Evolutionary conservation across 2,888 invertebrate genomes (phyloP).

Genomic region (Acleris cristana): DNA sequence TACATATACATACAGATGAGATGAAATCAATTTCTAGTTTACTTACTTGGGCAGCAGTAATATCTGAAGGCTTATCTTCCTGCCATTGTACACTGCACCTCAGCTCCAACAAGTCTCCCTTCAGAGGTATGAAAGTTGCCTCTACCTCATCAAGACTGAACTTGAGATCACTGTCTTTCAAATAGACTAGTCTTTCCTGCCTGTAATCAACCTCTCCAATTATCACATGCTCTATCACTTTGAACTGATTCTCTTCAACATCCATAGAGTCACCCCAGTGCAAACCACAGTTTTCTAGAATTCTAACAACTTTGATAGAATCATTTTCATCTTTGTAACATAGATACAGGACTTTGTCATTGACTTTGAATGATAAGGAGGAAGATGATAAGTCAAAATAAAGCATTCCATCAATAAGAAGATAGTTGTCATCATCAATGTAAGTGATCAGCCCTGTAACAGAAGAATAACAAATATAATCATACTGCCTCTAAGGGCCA

Average conservation of each 20-base stretch:
- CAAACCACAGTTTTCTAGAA: slow-evolving; percentile 80
- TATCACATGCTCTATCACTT: slow-evolving; percentile 66
- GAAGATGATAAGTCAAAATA: slow-evolving; percentile 75
- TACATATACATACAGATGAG: neutral
- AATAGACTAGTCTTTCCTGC: slow-evolving; percentile 63
- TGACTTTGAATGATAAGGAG: slow-evolving; percentile 67
- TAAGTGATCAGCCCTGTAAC: slow-evolving; percentile 84
- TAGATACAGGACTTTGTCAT: slow-evolving; percentile 84
- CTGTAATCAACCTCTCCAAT: slow-evolving; percentile 64
- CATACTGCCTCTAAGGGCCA: no score
- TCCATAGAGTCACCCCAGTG: slow-evolving; percentile 77
- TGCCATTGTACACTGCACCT: slow-evolving; percentile 85
- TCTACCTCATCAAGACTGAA: slow-evolving; percentile 85
- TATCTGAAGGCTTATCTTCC: slow-evolving; percentile 76
- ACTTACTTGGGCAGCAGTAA: slow-evolving; percentile 69
- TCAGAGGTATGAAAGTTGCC: slow-evolving; percentile 86
- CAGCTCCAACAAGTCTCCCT: slow-evolving; percentile 88
- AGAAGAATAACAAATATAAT: neutral
- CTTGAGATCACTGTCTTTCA: slow-evolving; percentile 82
- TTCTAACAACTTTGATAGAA: slow-evolving; percentile 80
- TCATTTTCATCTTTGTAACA: slow-evolving; percentile 76
- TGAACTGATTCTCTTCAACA: slow-evolving; percentile 56
- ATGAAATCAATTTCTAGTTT: neutral
- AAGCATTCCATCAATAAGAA: slow-evolving; percentile 85
- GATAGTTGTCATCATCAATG: slow-evolving; percentile 67